Evolutionary conservation across 2,797 vertebrate species (phyloP), one percentile per base, ranked within the genome.

Genomic region (Semotilus atromaculatus): DNA sequence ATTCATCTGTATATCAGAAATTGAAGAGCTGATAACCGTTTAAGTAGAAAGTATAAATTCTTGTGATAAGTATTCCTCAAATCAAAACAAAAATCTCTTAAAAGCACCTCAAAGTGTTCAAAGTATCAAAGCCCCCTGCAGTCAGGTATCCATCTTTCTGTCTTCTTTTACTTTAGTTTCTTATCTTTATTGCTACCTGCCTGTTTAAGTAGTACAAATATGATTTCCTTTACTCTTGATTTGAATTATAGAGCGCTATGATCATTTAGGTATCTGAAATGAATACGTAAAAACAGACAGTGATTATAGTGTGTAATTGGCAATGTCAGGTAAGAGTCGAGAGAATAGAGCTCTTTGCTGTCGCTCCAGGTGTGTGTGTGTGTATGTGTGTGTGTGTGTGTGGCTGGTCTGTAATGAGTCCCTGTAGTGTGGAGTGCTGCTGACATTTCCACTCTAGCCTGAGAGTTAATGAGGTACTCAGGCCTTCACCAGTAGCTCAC

Each of bases 371-470:
- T 64, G 81, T 81, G 77, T 51, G 26, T 34, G 31, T 60, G 73
- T 8, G 34, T 73, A 38, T 45, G 80, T 80, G 71, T 81, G 78
- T 71, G 67, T 72, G 4, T 71, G 48, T 75, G 90, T 88, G 87
- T 66, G 89, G 92, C 89, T 90, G 90, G 89, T 86, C 86, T 93
- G 92, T 95, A 95, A 96, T 95, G 94, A 95, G 95, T 96, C 94
- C 94, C 95, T 84, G 82, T 89, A 94, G 95, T 94, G 90, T 66
- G 73, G 80, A 82, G 76, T 76, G 85, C 80, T 89, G 73, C 88
- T 92, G 91, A 93, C 93, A 94, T 95, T 95, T 95, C 90, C 92
- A 92, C 90, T 90, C 89, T 88, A 88, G 90, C 92, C 92, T 94
- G 88, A 86, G 90, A 93, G 94, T 94, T 96, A 93, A 95, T 96